Percentiles rank a stretch among this genome's conserved stretches.
phyloP scores from a whole-genome alignment of 23 tunicate species.

The Styela plicata region DNA sequence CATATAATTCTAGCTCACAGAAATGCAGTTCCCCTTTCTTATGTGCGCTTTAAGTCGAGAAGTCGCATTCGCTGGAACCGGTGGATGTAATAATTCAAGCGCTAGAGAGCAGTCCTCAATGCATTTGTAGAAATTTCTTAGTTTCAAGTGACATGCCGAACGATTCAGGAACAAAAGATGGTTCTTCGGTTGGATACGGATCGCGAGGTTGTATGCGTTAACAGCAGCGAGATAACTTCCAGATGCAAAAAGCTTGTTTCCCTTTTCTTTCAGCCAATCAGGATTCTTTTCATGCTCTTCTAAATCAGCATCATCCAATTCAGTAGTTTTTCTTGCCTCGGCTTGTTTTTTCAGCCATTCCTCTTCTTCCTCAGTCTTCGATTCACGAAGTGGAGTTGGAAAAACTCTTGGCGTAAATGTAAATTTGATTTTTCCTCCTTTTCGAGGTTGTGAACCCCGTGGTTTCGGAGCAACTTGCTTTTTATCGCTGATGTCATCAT shows the following conservation, averaged over 20 bases:
- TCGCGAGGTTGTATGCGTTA: constrained; percentile 88
- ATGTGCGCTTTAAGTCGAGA: constrained; percentile 77
- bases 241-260: constrained; percentile 54
- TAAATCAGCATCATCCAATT: constrained; percentile 66
- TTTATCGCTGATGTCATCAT: constrained; percentile 7
- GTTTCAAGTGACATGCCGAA: constrained; percentile 85
- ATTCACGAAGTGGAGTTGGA: constrained; percentile 97
- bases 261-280: constrained; percentile 92
- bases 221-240: constrained; percentile 68
- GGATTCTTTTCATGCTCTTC: constrained; percentile 93
- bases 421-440: constrained; percentile 63
- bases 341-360: constrained; percentile 98
- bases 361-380: constrained; percentile 79
- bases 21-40: constrained; percentile 37
- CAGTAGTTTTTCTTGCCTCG: constrained; percentile 65
- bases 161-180: constrained; percentile 73
- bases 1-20: constrained; percentile 85
- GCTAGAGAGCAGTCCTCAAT: constrained; percentile 86
- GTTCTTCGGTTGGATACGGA: constrained; percentile 75
- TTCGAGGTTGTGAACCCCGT: constrained; percentile 39
- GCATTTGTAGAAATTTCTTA: constrained; percentile 80
- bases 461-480: constrained; percentile 9
- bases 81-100: constrained; percentile 65
- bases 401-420: constrained; percentile 84
- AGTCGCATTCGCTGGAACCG: constrained; percentile 74